These are phyloP conservation scores for Pseudomyrmex cubaensis DNA, from an alignment of 1,140 invertebrate species.

Conservation along the genomic window DNA sequence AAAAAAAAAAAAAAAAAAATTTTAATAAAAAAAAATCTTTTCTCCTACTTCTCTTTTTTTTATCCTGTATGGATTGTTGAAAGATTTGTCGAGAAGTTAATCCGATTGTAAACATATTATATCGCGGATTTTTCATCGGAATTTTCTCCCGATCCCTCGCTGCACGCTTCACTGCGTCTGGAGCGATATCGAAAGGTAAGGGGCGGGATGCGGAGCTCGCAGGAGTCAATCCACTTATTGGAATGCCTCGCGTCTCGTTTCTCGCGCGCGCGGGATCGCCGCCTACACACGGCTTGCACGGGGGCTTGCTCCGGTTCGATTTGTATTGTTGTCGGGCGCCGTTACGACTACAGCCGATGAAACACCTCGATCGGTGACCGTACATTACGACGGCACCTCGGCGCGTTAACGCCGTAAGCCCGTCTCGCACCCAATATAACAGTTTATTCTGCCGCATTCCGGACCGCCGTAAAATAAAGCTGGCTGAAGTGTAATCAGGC, in stretches of 20 bases:
- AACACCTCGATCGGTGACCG: constrained; percentile 47
- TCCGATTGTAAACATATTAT: constrained; percentile 17
- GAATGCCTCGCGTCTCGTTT: constrained; percentile 77
- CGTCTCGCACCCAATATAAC: constrained; percentile 73
- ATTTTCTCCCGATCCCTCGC: constrained; percentile 40
- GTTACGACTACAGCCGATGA: constrained; percentile 39
- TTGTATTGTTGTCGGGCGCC: constrained; percentile 76
- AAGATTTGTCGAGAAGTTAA: not conserved
- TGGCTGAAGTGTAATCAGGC: constrained; percentile 45
- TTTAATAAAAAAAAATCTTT: no score
- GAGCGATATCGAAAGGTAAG: constrained; percentile 73
- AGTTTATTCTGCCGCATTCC: constrained; percentile 74
- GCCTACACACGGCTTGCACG: constrained; percentile 69
- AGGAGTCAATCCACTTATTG: constrained; percentile 81
- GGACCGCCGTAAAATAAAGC: constrained; percentile 74
- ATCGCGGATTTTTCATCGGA: constrained; percentile 7
- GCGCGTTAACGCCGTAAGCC: constrained; percentile 61
- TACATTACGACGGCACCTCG: constrained; percentile 65
- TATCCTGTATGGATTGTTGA: not conserved
- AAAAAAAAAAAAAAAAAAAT: no score
- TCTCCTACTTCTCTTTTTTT: no score
- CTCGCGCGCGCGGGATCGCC: constrained; percentile 61
- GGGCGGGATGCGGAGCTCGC: constrained; percentile 65
- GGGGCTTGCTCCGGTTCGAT: constrained; percentile 76
- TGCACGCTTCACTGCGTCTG: constrained; percentile 53